phyloP scores from a whole-genome alignment of 2,888 invertebrate species.

The Belgica antarctica region DNA sequence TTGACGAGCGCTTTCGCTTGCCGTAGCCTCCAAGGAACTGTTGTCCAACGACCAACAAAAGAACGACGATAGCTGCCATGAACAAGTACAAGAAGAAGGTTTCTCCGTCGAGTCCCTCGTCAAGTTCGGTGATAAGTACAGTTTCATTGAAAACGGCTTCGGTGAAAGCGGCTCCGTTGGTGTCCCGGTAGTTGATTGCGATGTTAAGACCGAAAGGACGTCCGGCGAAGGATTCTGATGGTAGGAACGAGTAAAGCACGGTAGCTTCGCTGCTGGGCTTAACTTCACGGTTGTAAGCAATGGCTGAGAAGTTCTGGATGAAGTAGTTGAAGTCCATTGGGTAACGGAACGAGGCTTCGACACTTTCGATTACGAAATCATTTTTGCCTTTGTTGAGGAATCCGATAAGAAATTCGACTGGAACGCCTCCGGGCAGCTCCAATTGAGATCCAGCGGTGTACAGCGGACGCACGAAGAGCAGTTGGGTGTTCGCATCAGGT shows the following conservation, averaged over 20 bases:
- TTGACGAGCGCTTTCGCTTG: constrained; percentile 60
- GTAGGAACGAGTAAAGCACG: constrained; percentile 89
- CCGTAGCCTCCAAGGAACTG: constrained; percentile 83
- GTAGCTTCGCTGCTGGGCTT: constrained; percentile 91
- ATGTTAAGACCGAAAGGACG: constrained; percentile 95
- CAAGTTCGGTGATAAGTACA: constrained; percentile 90
- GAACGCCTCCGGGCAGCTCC: constrained; percentile 75
- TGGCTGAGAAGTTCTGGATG: constrained; percentile 96
- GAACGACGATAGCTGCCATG: constrained; percentile 82
- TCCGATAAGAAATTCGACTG: constrained; percentile 93
- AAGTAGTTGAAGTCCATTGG: constrained; percentile 98
- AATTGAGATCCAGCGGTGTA: constrained; percentile 63
- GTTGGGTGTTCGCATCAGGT: constrained; percentile 85
- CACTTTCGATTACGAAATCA: constrained; percentile 86
- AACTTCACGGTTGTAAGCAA: constrained; percentile 82
- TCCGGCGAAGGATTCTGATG: constrained; percentile 94
- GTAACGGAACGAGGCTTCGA: constrained; percentile 98
- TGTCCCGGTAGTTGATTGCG: constrained; percentile 85
- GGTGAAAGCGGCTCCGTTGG: constrained; percentile 61
- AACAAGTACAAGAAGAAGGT: constrained; percentile 98
- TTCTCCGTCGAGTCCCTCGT: constrained; percentile 96
- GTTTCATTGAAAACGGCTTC: constrained; percentile 99
- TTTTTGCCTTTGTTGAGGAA: constrained; percentile 91
- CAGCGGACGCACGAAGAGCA: constrained; percentile 82
- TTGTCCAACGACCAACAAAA: constrained; percentile 84